Evolutionary conservation across 1,140 invertebrate species (phyloP).

Genomic region (Rhizoglyphus robini): DNA sequence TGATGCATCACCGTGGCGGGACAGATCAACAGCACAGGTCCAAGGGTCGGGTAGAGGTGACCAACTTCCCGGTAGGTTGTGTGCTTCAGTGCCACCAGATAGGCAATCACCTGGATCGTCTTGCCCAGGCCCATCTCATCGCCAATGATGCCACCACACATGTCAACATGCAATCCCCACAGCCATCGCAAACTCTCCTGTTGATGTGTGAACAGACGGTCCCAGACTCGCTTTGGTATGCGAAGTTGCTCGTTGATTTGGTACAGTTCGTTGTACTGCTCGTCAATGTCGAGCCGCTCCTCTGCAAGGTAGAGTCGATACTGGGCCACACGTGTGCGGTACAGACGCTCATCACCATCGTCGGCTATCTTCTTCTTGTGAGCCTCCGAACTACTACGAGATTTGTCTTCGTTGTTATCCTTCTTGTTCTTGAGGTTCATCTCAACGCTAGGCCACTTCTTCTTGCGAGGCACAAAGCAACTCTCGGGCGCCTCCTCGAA

Average conservation of each 20-base stretch:
- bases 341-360: constrained; percentile 17
- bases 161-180: constrained; percentile 67
- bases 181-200: constrained; percentile 69
- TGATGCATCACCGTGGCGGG: constrained; percentile 89
- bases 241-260: constrained; percentile 44
- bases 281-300: too few species aligned
- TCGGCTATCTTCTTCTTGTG: constrained; percentile 1
- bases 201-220: constrained; percentile 57
- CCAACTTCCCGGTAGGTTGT: constrained; percentile 40
- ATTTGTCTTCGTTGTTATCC: not conserved
- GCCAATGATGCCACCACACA: constrained; percentile 65
- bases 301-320: too few species aligned
- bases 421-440: not conserved
- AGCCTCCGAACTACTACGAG: constrained; percentile 14
- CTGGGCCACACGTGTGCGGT: constrained; percentile 17
- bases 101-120: constrained; percentile 70
- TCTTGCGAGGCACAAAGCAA: constrained; percentile 31
- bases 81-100: constrained; percentile 53
- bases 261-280: constrained; percentile 28
- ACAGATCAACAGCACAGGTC: constrained; percentile 70
- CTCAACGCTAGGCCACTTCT: constrained; percentile 31
- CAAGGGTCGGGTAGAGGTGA: constrained; percentile 50
- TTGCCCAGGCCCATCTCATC: constrained; percentile 86
- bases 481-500: constrained; percentile 30
- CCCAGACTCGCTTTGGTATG: constrained; percentile 63